phyloP scores from a whole-genome alignment of 2,797 vertebrate genomes.

The Poecilia picta region DNA sequence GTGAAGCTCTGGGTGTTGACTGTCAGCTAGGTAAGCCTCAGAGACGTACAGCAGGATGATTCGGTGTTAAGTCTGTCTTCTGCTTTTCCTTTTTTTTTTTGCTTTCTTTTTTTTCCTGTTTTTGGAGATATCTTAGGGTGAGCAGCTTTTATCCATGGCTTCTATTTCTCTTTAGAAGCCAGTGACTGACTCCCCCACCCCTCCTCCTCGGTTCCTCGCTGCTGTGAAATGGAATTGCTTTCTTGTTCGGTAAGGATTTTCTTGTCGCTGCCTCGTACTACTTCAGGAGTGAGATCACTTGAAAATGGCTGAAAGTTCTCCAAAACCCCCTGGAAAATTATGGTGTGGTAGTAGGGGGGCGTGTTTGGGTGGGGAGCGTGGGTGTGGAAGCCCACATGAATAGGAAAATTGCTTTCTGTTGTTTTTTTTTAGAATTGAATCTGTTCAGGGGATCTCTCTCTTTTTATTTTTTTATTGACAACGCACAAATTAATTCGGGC shows the following conservation, averaged over 20 bases:
- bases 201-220: conserved; percentile 60
- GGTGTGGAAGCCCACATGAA: conserved; percentile 42
- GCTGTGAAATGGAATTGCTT: conserved; percentile 82
- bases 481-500: conserved; percentile 79
- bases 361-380: conserved; percentile 8
- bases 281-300: conserved; percentile 67
- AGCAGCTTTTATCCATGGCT: conserved; percentile 76
- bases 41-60: conserved; percentile 67
- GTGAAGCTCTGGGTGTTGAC: conserved; percentile 46
- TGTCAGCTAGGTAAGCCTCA: conserved; percentile 71
- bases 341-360: conserved; percentile 30
- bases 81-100: conserved; percentile 23
- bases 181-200: conserved; percentile 65
- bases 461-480: conserved; percentile 48
- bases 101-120: conserved; percentile 18
- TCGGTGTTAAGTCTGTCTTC: conserved; percentile 76
- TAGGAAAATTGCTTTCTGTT: conserved; percentile 59
- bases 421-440: conserved; percentile 51
- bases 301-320: conserved; percentile 71
- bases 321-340: conserved; percentile 60
- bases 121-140: conserved; percentile 64
- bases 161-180: conserved; percentile 75
- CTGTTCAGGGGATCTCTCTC: conserved; percentile 47
- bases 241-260: conserved; percentile 78
- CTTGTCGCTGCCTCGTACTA: conserved; percentile 64